Percentiles rank a stretch among this genome's conserved stretches.
Evolutionary conservation across 2,888 invertebrate genomes (phyloP).

Genomic region (Agrochola circellaris): DNA sequence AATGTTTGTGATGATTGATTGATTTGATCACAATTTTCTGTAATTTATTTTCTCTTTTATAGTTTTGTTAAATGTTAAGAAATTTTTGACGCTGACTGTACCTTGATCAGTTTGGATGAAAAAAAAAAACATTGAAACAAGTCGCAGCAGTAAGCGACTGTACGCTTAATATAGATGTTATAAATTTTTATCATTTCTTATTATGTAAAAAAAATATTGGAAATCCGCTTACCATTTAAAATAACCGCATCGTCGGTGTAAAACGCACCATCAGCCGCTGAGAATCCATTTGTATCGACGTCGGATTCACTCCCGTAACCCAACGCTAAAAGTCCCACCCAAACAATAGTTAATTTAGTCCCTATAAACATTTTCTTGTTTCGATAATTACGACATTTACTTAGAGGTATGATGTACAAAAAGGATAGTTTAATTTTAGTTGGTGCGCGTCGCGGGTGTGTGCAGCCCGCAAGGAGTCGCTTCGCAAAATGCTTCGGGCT

Average conservation of each 20-base stretch:
- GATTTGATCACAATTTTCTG: neutral
- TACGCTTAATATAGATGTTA: neutral
- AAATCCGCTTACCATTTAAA: slow-evolving; percentile 84
- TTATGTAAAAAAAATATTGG: neutral
- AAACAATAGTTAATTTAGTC: slow-evolving; percentile 77
- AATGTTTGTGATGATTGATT: neutral
- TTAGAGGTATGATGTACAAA: slow-evolving; percentile 58
- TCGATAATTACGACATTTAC: slow-evolving; percentile 75
- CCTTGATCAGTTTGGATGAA: neutral
- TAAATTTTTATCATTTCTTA: neutral
- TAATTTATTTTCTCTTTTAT: neutral
- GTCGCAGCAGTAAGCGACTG: neutral
- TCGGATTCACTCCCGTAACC: slow-evolving; percentile 80
- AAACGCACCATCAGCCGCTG: slow-evolving; percentile 82
- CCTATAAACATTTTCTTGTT: slow-evolving; percentile 76
- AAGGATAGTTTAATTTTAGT: slow-evolving; percentile 50
- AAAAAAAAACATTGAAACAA: neutral
- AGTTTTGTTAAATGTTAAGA: neutral
- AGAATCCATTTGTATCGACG: slow-evolving; percentile 79
- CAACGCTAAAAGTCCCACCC: slow-evolving; percentile 76
- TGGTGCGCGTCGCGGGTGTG: slow-evolving; percentile 81
- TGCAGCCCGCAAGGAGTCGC: slow-evolving; percentile 86
- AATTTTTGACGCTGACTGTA: slow-evolving; percentile 13
- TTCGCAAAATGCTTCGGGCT: slow-evolving; percentile 87
- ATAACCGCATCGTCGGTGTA: slow-evolving; percentile 88